Evolutionary conservation across 2,113 vertebrate genomes (phyloP).

Genomic region (Alligator sinensis): DNA sequence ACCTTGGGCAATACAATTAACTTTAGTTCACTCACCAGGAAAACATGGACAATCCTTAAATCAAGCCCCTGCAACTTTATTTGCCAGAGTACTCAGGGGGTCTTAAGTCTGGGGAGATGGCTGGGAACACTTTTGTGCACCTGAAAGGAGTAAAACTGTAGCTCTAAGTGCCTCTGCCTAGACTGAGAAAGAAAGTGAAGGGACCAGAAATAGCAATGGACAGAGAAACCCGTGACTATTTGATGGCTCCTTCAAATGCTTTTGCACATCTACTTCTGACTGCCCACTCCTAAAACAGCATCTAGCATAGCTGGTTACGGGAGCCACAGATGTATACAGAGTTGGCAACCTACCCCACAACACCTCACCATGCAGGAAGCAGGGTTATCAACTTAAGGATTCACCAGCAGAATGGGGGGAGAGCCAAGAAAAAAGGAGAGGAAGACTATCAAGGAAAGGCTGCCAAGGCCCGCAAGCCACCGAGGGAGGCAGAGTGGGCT

Average conservation of each 20-base stretch:
- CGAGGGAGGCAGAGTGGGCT: neutral
- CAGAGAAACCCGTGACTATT: accelerated
- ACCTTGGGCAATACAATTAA: neutral
- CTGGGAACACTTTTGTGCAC: neutral
- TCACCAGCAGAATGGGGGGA: neutral
- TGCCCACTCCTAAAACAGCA: neutral
- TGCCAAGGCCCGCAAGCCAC: neutral
- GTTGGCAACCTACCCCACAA: neutral
- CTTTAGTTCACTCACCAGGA: neutral
- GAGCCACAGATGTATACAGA: neutral
- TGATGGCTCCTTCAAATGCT: neutral
- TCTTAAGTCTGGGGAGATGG: neutral
- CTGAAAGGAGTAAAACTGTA: neutral
- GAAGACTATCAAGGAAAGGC: no score
- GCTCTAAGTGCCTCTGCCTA: no score
- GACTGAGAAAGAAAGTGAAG: no score
- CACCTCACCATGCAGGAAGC: neutral
- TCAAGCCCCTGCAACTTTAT: neutral
- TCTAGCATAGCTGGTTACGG: neutral
- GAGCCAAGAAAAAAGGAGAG: neutral
- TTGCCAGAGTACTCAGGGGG: neutral
- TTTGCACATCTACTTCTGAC: neutral
- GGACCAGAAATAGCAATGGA: no score
- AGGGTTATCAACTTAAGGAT: neutral
- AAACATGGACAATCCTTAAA: neutral